Evolutionary conservation across 2,113 vertebrate species (phyloP), one percentile per base, ranked within the genome.

Genomic region (Parus major): DNA sequence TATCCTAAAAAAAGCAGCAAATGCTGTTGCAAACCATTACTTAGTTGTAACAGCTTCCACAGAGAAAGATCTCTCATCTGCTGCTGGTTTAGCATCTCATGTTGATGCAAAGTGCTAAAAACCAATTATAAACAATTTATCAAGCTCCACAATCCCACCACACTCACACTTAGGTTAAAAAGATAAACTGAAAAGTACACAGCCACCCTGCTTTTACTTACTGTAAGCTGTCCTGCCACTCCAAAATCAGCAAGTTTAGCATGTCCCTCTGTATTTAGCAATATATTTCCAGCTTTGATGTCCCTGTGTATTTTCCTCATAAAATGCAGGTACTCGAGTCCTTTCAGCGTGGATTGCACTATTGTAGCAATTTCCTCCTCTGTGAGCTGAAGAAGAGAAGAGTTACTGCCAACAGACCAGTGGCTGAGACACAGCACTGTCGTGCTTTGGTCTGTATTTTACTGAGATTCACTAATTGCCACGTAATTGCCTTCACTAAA

Each of bases 271-370:
- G 98, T 96, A 95, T 98, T 99, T 47, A 99, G 97, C 96, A 99
- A 98, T 98, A 99, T 99, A 97, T 99, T 99, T 42, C 99, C 99
- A 18, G 99, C 99, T 92, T 99, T 99, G 95, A 99, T 99, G 97
- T 99, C 99, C 86, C 99, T 97, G 97, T 99, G 99, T 98, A 99
- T 99, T 97, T 99, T 99, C 95, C 99, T 99, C 99, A 99, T 99
- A 95, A 99, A 99, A 98, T 99, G 99, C 90, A 99, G 98, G 93
- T 99, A 99, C 95, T 99, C 99, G 1, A 99, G 93, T 61, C 99
- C 99, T 71, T 99, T 99, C 93, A 99, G 97, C 0, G 99, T 99
- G 3, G 99, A 99, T 5, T 99, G 98, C 53, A 99, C 82, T 96
- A 99, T 98, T 64, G 99, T 97, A 82, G 98, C 97, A 24, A 99